Base-by-base conservation (phyloP, 2,888 invertebrate species). In the Chymomyza caudatula region DNA sequence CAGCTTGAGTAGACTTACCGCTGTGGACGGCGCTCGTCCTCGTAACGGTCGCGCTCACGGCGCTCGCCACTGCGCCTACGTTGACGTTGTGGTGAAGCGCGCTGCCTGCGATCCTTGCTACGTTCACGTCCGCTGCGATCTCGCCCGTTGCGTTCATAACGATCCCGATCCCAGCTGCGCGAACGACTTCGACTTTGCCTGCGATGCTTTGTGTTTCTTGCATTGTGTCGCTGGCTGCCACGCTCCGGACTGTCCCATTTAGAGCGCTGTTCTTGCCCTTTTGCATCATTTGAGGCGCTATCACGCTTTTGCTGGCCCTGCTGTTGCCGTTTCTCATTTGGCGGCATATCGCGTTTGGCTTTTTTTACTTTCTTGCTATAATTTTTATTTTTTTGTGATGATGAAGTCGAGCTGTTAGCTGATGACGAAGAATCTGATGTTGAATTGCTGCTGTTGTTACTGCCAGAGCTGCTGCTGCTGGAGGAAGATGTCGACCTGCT, bases 181-280 rank as follows among this genome's bases (percentile, higher is more conserved):
- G 73, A 66, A 23, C 65, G 67, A 53, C 62, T 65, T 20, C 77
- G 77, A 58, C 71, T 71, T 60, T 73, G 69, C 8, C 76, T 58
- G 15, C 69, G 57, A 1, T 37, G 29, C 47, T 68, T 61, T 20
- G 51, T 19, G 25, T 52, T 69, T 6, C 54, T 52, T 19, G 55
- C 51, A 15, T 56, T 61, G 29, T 69, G 44, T 0, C 69, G 69
- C 6, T 76, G 76, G 2, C 22, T 20, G 5, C 67, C 60, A 2
- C 76, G 67, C 1, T 86, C 68, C 0, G 86, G 88, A 58, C 88
- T 88, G 17, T 88, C 89, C 88, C 88, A 88, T 54, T 86, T 88
- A 4, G 88, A 88, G 44, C 81, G 82, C 57, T 75, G 80, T 42
- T 84, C 74, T 37, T 77, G 75, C 25, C 69, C 63, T 19, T 65